These are phyloP conservation scores for Sciurus carolinensis DNA, from an alignment of 2,797 vertebrate species.

Conservation along the genomic window DNA sequence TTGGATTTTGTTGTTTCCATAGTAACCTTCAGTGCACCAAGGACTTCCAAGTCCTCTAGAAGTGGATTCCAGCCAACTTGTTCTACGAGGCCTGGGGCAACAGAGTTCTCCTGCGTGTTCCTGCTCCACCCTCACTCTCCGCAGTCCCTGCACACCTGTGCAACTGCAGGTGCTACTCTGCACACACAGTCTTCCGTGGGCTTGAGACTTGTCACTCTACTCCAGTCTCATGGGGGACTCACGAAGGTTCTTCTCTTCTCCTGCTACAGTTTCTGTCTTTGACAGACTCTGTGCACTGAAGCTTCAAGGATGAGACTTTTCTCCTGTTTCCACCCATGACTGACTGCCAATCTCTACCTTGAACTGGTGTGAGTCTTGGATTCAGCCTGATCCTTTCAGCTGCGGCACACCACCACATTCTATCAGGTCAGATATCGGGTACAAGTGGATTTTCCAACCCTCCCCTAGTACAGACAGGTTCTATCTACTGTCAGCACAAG, in stretches of 20 bases:
- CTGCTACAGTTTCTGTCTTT: background rate
- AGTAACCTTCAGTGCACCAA: background rate
- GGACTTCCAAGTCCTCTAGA: background rate
- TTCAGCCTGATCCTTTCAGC: background rate
- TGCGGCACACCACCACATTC: background rate
- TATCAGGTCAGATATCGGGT: background rate
- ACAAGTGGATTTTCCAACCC: background rate
- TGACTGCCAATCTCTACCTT: background rate
- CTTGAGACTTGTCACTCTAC: background rate
- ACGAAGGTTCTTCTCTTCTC: background rate
- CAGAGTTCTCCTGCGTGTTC: background rate
- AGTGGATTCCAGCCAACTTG: background rate
- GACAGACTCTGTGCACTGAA: background rate
- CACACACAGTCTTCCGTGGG: background rate
- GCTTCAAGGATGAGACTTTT: background rate
- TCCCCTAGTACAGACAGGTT: background rate
- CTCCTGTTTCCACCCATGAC: background rate
- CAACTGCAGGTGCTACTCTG: background rate
- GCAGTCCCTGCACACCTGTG: background rate
- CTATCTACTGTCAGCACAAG: background rate
- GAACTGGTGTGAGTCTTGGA: background rate
- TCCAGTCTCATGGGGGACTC: background rate
- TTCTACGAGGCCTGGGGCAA: background rate
- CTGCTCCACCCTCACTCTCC: background rate
- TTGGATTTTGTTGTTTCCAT: background rate